phyloP scores from a whole-genome alignment of 2,797 vertebrate species.

The Octomys mimax region DNA sequence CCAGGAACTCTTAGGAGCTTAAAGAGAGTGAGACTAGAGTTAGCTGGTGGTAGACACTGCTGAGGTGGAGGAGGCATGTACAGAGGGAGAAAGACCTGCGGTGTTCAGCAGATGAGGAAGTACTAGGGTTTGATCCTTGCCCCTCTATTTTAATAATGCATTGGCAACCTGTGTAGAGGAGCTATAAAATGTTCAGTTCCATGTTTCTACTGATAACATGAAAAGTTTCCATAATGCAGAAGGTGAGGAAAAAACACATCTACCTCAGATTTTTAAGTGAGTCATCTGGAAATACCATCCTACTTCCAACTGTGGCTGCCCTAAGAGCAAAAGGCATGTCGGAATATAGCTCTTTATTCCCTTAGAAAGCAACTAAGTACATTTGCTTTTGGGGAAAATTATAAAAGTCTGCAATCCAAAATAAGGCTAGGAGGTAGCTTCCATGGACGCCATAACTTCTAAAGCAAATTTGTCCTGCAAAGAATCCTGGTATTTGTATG shows the following conservation, averaged over 20 bases:
- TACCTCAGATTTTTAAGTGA: slow-evolving; percentile 21
- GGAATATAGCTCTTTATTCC: background rate
- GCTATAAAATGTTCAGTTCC: background rate
- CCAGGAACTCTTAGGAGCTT: background rate
- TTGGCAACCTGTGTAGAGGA: background rate
- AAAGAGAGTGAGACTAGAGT: background rate
- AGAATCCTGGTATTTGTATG: slow-evolving; percentile 32
- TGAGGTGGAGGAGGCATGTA: background rate
- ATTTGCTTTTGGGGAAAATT: slow-evolving; percentile 9
- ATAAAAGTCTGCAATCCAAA: background rate
- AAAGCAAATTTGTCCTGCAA: background rate
- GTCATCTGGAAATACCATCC: background rate
- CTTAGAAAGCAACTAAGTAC: background rate
- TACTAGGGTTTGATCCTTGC: background rate
- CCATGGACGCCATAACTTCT: background rate
- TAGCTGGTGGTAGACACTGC: background rate
- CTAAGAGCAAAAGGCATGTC: background rate
- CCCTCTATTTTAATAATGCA: background rate
- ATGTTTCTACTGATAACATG: background rate
- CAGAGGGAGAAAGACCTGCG: background rate
- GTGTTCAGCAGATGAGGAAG: slow-evolving; percentile 14
- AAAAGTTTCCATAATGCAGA: background rate
- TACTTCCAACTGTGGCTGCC: background rate
- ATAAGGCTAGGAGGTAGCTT: background rate
- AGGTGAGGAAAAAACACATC: background rate